A percentile compares a stretch with the other conserved stretches of the same genome.
These are phyloP conservation scores for Pangasius krempfi DNA, from an alignment of 2,797 vertebrate species.

Conservation along the genomic window DNA sequence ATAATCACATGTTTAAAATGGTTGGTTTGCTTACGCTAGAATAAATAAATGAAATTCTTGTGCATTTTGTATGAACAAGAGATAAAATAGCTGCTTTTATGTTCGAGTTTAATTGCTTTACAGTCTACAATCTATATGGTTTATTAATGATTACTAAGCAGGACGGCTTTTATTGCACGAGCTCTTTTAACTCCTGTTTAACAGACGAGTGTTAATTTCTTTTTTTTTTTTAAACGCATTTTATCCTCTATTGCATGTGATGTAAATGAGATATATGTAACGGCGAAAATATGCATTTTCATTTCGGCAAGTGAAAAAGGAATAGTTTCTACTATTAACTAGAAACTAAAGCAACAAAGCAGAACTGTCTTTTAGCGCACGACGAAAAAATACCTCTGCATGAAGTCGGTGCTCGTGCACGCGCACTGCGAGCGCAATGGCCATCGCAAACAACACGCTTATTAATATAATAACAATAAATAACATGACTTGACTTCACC, in stretches of 20 bases:
- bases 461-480: neutral
- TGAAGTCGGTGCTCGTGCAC: neutral
- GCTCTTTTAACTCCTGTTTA: neutral
- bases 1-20: neutral
- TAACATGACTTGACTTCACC: neutral
- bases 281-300: neutral
- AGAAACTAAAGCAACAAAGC: neutral
- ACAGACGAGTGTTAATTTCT: neutral
- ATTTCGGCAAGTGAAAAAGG: neutral
- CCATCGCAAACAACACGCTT: neutral
- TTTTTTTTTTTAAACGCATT: no score
- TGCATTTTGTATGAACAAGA: neutral
- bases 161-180: neutral
- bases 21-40: no score
- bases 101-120: slow-evolving; percentile 1
- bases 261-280: neutral
- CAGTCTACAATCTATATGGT: neutral
- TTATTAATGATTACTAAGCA: slow-evolving; percentile 15
- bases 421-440: neutral
- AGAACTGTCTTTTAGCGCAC: neutral
- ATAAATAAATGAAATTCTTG: neutral
- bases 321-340: no score
- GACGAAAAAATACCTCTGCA: neutral
- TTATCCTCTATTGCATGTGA: neutral
- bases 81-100: neutral